Conservation (phyloP, 2,888 invertebrate genomes). For the Ptychoptera contaminata region DNA sequence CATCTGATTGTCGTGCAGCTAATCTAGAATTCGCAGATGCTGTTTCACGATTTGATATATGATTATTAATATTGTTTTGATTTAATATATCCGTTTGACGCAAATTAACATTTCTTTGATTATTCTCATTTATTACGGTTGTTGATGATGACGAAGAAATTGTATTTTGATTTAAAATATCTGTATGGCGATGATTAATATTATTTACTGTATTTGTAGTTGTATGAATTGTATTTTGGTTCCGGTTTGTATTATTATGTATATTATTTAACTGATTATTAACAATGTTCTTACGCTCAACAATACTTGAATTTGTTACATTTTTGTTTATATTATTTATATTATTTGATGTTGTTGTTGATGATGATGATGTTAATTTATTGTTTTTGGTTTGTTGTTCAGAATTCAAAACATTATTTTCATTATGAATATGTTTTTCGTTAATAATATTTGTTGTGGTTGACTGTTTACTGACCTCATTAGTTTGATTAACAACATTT, state of each 20-base stretch:
- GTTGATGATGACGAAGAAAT: no score
- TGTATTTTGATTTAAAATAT: neutral
- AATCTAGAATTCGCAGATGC: neutral
- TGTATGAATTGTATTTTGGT: no score
- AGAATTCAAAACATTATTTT: neutral
- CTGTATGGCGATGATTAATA: neutral
- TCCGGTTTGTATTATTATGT: no score
- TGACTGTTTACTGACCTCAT: constrained; percentile 13
- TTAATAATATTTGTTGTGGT: constrained; percentile 7
- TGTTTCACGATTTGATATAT: neutral
- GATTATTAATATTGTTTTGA: constrained; percentile 1
- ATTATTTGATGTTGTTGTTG: neutral
- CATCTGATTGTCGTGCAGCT: constrained; percentile 4
- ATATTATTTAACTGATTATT: no score
- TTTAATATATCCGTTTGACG: constrained; percentile 4
- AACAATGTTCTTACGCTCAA: neutral
- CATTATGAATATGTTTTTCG: neutral
- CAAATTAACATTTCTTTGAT: constrained; percentile 1
- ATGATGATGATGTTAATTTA: neutral
- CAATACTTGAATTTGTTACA: neutral
- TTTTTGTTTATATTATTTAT: neutral
- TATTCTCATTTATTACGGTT: neutral
- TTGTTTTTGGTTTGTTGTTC: constrained; percentile 1
- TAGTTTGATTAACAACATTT: constrained; percentile 7
- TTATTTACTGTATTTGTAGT: neutral